Base-by-base conservation (phyloP, 2,113 vertebrate species). In the Grantiella picta region DNA sequence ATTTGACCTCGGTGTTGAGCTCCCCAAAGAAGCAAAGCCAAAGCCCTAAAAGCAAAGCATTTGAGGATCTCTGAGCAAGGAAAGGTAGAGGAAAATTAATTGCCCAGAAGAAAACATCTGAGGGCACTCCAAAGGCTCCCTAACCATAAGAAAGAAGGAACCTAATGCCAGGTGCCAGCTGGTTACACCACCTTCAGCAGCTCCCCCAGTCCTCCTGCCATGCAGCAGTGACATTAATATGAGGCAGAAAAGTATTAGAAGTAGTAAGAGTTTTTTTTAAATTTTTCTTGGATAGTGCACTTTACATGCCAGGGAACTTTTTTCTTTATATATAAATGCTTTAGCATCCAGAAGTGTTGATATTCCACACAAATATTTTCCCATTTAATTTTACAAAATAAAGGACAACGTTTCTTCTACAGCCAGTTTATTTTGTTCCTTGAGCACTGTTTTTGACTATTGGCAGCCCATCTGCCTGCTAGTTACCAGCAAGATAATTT, bases 401-500 rank as follows among this genome's bases (percentile, higher is more conserved):
- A 77, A 47, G 16, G 16, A 73, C 54, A 83, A 70, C 2, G 1
- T 27, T 95, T 92, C 40, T 73, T 31, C 60, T 85, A 38, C 20
- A 61, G 57, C 4, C 12, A 54, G 42, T 50, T 94, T 44, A n/a
- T 87, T 85, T 69, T 79, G 5, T 68, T 91, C 27, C 22, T 63
- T 52, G 54, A 77, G 15, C 69, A 72, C 68, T 89, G 28, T 60
- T 81, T 92, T 47, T 69, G 33, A 70, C 59, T 86, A 71, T 44
- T 80, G 79, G 71, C 85, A 90, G 24, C 59, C 38, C 86, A 93
- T 61, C 35, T 63, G 35, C 52, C 57, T 73, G 5, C 54, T 54
- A 47, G 90, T 90, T 88, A 61, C 91, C 90, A 83, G 64, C 76
- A 90, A 63, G 47, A 20, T 77, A 86, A 94, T 81, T 75, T 90